Percentiles rank a stretch among this genome's conserved stretches.
Evolutionary conservation across 2,797 vertebrate genomes (phyloP).

Genomic region (Molothrus aeneus): DNA sequence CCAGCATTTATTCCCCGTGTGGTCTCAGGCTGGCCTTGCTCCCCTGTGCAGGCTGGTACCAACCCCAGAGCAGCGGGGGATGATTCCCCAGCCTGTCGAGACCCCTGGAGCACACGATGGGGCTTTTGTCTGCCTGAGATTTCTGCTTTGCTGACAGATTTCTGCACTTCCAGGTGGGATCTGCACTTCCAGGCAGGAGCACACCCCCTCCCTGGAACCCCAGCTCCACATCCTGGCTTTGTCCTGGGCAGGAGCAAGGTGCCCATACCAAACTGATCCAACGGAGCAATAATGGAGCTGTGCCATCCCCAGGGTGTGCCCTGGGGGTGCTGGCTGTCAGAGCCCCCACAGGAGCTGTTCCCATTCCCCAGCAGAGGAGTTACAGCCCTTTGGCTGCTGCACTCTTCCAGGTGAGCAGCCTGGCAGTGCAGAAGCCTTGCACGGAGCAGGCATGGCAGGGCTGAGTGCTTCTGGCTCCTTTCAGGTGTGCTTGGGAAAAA

Average conservation of each 20-base stretch:
- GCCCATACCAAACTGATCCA: no score
- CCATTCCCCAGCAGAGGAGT: neutral
- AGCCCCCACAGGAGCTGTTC: neutral
- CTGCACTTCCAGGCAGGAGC: neutral
- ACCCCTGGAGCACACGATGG: rapidly evolving
- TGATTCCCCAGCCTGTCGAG: neutral
- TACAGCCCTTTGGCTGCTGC: no score
- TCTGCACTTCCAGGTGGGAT: neutral
- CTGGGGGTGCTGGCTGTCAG: no score
- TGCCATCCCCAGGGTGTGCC: no score
- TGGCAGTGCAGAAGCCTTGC: neutral
- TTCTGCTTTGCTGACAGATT: neutral
- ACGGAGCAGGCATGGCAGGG: rapidly evolving
- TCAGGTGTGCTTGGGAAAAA: neutral
- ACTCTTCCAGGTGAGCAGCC: neutral
- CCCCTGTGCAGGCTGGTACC: rapidly evolving
- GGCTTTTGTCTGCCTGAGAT: neutral
- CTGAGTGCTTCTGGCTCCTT: neutral
- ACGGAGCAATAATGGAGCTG: rapidly evolving
- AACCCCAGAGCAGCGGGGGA: neutral
- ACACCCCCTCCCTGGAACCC: neutral
- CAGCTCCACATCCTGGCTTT: neutral
- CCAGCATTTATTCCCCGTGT: rapidly evolving
- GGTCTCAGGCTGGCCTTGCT: neutral
- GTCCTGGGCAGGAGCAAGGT: neutral